phyloP scores from a whole-genome alignment of 2,888 invertebrate genomes.

The Hirtodrosophila cameraria region DNA sequence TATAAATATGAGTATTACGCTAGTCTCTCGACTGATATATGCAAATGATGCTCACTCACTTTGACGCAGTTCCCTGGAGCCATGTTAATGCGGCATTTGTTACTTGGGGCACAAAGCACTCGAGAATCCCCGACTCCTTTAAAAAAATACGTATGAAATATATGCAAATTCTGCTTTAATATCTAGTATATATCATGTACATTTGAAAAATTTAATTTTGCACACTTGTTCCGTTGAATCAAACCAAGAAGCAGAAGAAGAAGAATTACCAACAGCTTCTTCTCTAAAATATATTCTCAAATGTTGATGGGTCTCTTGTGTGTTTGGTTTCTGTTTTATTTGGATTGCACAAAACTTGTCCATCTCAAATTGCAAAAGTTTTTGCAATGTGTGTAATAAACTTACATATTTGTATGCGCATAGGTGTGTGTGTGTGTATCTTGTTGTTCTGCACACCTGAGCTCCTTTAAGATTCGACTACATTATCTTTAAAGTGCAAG shows the following conservation, averaged over 20 bases:
- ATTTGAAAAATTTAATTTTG: slow-evolving; percentile 28
- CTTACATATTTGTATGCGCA: slow-evolving; percentile 7
- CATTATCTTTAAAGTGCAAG: slow-evolving; percentile 29
- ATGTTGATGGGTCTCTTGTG: slow-evolving; percentile 43
- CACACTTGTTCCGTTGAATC: slow-evolving; percentile 21
- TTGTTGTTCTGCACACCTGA: slow-evolving; percentile 21
- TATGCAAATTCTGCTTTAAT: slow-evolving; percentile 63
- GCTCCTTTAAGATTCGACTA: slow-evolving; percentile 19
- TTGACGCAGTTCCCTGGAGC: slow-evolving; percentile 61
- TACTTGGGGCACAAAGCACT: slow-evolving; percentile 44
- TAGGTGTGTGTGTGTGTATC: not conserved
- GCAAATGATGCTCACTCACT: slow-evolving; percentile 59
- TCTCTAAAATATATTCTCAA: slow-evolving; percentile 15
- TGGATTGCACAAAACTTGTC: slow-evolving; percentile 41
- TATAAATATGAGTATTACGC: slow-evolving; percentile 36
- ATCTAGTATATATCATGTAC: slow-evolving; percentile 21
- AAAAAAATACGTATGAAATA: slow-evolving; percentile 64
- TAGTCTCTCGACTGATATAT: slow-evolving; percentile 41
- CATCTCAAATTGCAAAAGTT: slow-evolving; percentile 57
- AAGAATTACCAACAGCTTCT: too few species aligned
- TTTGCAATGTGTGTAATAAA: slow-evolving; percentile 40
- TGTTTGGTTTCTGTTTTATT: slow-evolving; percentile 43
- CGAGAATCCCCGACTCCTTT: slow-evolving; percentile 48
- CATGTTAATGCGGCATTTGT: slow-evolving; percentile 72
- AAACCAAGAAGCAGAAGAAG: not conserved